A percentile compares a stretch with the other conserved stretches of the same genome.
Conservation (phyloP, 2,797 vertebrate species). For the Thamnophis elegans region DNA sequence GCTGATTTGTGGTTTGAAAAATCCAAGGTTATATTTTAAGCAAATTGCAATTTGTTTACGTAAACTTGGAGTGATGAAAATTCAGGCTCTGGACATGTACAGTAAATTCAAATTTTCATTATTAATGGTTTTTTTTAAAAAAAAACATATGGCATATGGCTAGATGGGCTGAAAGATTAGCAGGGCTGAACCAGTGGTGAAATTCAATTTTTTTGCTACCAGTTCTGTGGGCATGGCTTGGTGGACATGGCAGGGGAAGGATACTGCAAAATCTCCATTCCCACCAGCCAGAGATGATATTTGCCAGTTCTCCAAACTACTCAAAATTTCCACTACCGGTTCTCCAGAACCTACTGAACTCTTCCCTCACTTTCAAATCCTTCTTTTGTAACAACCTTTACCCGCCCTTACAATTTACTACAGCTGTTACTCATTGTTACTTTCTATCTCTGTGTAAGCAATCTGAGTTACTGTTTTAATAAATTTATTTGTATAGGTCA, state of each 20-base stretch:
- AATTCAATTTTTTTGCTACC: too few relatives aligned
- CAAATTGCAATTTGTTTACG: neutral
- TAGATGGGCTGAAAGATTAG: neutral
- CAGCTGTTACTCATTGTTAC: neutral
- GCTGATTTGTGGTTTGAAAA: neutral
- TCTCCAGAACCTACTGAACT: neutral
- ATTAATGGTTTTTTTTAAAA: neutral
- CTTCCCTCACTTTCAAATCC: neutral
- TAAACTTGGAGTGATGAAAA: neutral
- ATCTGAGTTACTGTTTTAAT: neutral
- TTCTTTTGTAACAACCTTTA: neutral
- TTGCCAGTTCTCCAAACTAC: too few relatives aligned
- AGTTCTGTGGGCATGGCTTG: too few relatives aligned
- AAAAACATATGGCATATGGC: neutral
- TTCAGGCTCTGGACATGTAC: neutral
- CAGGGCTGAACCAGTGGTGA: neutral
- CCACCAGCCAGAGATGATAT: too few relatives aligned
- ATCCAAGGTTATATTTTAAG: neutral
- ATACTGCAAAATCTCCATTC: too few relatives aligned
- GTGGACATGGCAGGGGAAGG: too few relatives aligned
- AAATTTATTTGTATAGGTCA: neutral
- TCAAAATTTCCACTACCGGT: too few relatives aligned
- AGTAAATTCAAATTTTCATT: neutral
- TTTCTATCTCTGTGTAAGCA: neutral
- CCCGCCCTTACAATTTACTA: neutral